Evolutionary conservation across 2,888 invertebrate genomes (phyloP).

Genomic region (Azorinus chamasolen): DNA sequence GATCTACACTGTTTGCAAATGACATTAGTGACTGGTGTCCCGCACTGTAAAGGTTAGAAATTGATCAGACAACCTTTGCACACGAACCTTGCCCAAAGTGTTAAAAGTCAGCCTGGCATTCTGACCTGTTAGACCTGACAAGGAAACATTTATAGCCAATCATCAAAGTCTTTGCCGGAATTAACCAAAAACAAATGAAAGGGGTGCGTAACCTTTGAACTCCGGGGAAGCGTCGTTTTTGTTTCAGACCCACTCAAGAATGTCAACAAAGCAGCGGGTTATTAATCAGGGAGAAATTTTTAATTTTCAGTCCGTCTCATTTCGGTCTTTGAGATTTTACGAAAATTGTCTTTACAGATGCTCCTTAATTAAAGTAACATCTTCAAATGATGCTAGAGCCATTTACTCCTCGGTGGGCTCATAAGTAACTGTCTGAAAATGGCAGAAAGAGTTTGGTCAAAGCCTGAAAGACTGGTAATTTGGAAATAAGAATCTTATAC

Average conservation of each 20-base stretch:
- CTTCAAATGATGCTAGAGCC: constrained; percentile 41
- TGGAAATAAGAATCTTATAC: too few species aligned
- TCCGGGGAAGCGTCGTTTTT: constrained; percentile 19
- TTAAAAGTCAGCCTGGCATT: too few species aligned
- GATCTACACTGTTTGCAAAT: too few species aligned
- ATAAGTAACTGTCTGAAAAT: too few species aligned
- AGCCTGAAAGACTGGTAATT: too few species aligned
- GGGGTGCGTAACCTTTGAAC: constrained; percentile 57
- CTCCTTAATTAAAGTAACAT: constrained; percentile 49
- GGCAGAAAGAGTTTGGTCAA: too few species aligned
- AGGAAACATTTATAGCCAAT: constrained; percentile 29
- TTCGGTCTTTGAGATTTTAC: constrained; percentile 28
- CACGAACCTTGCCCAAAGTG: too few species aligned
- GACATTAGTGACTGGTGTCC: too few species aligned
- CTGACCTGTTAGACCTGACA: constrained; percentile 22
- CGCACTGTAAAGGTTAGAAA: too few species aligned
- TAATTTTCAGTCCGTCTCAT: constrained; percentile 31
- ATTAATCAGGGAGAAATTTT: constrained; percentile 51
- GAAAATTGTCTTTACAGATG: constrained; percentile 18
- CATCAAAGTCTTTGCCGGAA: constrained; percentile 45
- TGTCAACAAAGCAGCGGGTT: constrained; percentile 49
- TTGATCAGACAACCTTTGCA: too few species aligned
- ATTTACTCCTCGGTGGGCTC: too few species aligned
- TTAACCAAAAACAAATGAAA: constrained; percentile 46
- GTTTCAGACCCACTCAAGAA: constrained; percentile 52